phyloP scores from a whole-genome alignment of 2,113 vertebrate genomes.

The Trogon surrucura region DNA sequence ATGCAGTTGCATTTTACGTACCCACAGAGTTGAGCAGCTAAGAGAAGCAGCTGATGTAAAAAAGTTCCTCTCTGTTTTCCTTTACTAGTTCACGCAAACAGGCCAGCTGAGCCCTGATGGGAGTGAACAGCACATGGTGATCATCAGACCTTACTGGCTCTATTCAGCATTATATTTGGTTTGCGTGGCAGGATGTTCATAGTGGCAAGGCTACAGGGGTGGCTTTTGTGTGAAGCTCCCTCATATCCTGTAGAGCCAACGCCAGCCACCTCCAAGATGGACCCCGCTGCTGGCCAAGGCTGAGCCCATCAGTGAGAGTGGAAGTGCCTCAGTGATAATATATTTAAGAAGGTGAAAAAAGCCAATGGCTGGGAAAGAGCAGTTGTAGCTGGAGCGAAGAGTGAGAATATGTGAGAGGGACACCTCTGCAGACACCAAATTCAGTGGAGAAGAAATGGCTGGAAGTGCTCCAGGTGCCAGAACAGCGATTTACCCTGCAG shows the following conservation, averaged over 20 bases:
- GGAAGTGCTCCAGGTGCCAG: not conserved
- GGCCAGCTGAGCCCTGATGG: not conserved
- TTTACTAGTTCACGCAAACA: not conserved
- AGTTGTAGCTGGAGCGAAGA: not conserved
- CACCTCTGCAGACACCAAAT: not conserved
- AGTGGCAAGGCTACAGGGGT: rapidly evolving
- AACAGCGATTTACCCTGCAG: not conserved
- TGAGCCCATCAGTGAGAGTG: rapidly evolving
- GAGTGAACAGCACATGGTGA: not conserved
- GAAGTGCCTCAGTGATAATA: not conserved
- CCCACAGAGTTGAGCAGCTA: not conserved
- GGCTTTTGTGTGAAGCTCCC: not conserved
- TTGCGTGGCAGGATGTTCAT: not conserved
- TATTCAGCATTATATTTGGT: not conserved
- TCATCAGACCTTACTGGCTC: not conserved
- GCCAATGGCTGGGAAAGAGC: not conserved
- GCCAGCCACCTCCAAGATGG: not conserved
- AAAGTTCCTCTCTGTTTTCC: not conserved
- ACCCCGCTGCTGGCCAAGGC: too few species aligned
- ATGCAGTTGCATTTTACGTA: not conserved
- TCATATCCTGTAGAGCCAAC: not conserved
- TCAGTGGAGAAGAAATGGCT: not conserved
- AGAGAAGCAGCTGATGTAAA: not conserved
- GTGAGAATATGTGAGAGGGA: not conserved
- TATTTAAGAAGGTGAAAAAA: not conserved